A percentile compares a stretch with the other conserved stretches of the same genome.
phyloP scores from a whole-genome alignment of 2,888 invertebrate genomes.

The Callimorpha dominula region DNA sequence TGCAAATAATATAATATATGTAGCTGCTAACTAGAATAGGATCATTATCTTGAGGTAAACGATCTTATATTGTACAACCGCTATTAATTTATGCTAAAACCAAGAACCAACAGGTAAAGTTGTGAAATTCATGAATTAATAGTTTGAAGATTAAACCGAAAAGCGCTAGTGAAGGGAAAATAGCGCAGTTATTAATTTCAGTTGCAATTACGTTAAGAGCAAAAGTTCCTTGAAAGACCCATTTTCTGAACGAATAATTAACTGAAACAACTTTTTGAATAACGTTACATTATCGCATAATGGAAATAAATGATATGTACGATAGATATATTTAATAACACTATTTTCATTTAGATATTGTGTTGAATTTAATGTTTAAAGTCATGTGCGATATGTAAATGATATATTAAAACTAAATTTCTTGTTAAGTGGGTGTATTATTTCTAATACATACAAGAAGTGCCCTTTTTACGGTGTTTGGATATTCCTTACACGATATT shows the following conservation, averaged over 20 bases:
- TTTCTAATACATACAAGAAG: too few species aligned
- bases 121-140: conserved; percentile 34
- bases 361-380: neutral
- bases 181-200: conserved; percentile 50
- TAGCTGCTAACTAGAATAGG: conserved; percentile 7
- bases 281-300: conserved; percentile 14
- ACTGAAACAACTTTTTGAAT: conserved; percentile 19
- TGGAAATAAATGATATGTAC: neutral
- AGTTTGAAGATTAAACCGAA: conserved; percentile 44
- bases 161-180: conserved; percentile 50
- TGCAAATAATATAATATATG: neutral
- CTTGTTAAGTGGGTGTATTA: neutral
- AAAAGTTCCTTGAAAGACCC: conserved; percentile 35
- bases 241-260: conserved; percentile 27
- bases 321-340: neutral
- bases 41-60: conserved; percentile 30
- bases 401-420: neutral
- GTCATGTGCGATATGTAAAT: neutral
- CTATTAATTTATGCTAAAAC: conserved; percentile 37
- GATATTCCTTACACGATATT: neutral
- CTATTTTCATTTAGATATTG: neutral
- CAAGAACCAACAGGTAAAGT: conserved; percentile 39
- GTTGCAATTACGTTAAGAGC: conserved; percentile 43
- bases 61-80: conserved; percentile 20
- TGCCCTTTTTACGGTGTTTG: too few species aligned